phyloP scores from a whole-genome alignment of 2,797 vertebrate species.

The Scleropages formosus region DNA sequence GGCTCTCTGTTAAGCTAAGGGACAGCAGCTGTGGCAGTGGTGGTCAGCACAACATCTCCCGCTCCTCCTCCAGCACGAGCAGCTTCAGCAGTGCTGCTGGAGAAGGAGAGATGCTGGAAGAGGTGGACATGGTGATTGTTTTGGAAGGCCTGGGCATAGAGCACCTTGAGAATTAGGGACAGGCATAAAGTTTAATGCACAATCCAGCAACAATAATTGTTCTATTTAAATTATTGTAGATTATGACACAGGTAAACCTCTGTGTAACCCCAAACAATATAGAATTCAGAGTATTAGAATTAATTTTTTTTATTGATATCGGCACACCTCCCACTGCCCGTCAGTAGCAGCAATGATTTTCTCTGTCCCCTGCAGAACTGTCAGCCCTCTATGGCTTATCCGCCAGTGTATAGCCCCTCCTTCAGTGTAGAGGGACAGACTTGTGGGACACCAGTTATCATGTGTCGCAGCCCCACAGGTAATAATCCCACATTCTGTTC shows the following conservation, averaged over 20 bases:
- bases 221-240: neutral
- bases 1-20: slow-evolving; percentile 85
- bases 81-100: slow-evolving; percentile 95
- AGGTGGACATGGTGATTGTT: slow-evolving; percentile 77
- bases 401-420: slow-evolving; percentile 76
- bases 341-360: neutral
- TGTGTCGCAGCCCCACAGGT: slow-evolving; percentile 93
- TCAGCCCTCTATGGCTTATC: slow-evolving; percentile 74
- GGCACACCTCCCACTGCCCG: too few relatives aligned
- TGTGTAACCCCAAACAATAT: neutral
- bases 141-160: neutral
- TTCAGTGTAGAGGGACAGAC: slow-evolving; percentile 76
- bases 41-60: slow-evolving; percentile 83
- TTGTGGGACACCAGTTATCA: slow-evolving; percentile 81
- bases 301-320: too few relatives aligned
- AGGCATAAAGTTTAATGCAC: neutral
- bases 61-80: slow-evolving; percentile 94
- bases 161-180: neutral
- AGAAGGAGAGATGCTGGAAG: slow-evolving; percentile 87
- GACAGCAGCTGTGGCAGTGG: slow-evolving; percentile 64
- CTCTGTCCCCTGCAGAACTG: slow-evolving; percentile 64
- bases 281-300: too few relatives aligned
- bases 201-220: neutral
- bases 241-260: too few relatives aligned
- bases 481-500: slow-evolving; percentile 8